These are phyloP conservation scores for Hecatera dysodea DNA, from an alignment of 2,888 invertebrate species.

Conservation along the genomic window DNA sequence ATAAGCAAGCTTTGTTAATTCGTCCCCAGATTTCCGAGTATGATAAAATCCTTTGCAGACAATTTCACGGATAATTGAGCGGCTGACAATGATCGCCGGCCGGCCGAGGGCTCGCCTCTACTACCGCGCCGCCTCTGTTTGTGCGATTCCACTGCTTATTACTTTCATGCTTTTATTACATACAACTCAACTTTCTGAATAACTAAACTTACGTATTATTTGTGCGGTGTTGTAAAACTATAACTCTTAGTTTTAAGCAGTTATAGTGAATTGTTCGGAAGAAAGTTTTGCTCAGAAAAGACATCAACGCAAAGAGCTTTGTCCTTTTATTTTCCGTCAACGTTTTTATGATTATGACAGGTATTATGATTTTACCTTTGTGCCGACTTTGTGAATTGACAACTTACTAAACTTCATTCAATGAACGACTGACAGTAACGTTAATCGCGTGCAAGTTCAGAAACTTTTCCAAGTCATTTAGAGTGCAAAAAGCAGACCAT, in stretches of 20 bases:
- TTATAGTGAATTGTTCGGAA: constrained; percentile 23
- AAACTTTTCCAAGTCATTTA: constrained; percentile 15
- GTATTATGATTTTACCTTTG: not conserved
- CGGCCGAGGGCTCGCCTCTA: constrained; percentile 59
- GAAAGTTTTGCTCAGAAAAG: constrained; percentile 56
- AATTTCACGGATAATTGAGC: constrained; percentile 88
- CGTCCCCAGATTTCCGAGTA: constrained; percentile 64
- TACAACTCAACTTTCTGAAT: constrained; percentile 67
- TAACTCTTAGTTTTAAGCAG: constrained; percentile 27
- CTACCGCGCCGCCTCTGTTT: constrained; percentile 69
- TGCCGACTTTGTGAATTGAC: not conserved
- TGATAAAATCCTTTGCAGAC: constrained; percentile 77
- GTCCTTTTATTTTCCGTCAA: not conserved
- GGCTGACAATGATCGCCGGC: constrained; percentile 78
- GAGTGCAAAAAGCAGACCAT: constrained; percentile 16
- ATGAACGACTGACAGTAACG: not conserved
- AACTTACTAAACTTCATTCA: not conserved
- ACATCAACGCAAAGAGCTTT: constrained; percentile 63
- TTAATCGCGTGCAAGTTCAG: constrained; percentile 11
- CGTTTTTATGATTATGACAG: not conserved
- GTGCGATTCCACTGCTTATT: constrained; percentile 74
- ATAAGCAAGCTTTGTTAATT: constrained; percentile 63
- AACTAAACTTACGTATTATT: constrained; percentile 48
- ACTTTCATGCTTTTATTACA: constrained; percentile 74
- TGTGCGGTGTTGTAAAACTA: constrained; percentile 52